phyloP scores from a whole-genome alignment of 64 coral and sea anemone species.

The Anthopleura sola region DNA sequence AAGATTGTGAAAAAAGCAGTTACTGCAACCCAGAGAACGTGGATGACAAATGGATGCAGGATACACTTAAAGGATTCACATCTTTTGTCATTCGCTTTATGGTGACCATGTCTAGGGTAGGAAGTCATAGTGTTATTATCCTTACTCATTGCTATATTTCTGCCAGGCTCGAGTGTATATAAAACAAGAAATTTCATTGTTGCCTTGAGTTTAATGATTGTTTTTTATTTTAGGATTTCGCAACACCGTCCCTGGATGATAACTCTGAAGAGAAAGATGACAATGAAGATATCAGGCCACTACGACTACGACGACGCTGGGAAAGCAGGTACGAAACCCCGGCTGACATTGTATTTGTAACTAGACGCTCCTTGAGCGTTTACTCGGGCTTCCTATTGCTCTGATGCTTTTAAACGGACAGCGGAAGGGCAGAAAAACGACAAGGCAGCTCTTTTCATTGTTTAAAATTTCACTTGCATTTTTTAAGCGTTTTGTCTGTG shows the following conservation, averaged over 20 bases:
- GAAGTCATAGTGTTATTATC: too few relatives aligned
- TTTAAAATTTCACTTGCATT: too few relatives aligned
- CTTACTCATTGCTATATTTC: too few relatives aligned
- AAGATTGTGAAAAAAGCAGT: slow-evolving; percentile 45
- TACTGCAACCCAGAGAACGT: slow-evolving; percentile 26
- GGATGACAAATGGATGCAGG: slow-evolving; percentile 24
- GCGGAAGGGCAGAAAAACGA: too few relatives aligned
- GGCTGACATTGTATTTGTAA: too few relatives aligned
- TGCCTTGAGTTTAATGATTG: background rate
- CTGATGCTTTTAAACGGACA: too few relatives aligned
- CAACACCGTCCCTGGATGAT: slow-evolving; percentile 70
- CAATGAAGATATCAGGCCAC: slow-evolving; percentile 56
- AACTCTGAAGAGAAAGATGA: slow-evolving; percentile 32
- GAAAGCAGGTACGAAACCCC: slow-evolving; percentile 65
- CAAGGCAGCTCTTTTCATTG: too few relatives aligned
- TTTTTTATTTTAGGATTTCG: slow-evolving; percentile 77
- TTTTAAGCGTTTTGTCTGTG: too few relatives aligned
- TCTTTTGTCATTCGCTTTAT: slow-evolving; percentile 81
- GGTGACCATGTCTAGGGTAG: slow-evolving; percentile 93
- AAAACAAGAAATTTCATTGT: too few relatives aligned
- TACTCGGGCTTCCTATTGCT: too few relatives aligned
- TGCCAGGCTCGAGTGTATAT: too few relatives aligned
- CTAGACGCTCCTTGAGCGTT: too few relatives aligned
- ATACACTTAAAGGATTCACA: slow-evolving; percentile 61
- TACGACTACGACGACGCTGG: slow-evolving; percentile 53